Base-by-base conservation (phyloP, 2,888 invertebrate genomes). In the Agrochola macilenta region DNA sequence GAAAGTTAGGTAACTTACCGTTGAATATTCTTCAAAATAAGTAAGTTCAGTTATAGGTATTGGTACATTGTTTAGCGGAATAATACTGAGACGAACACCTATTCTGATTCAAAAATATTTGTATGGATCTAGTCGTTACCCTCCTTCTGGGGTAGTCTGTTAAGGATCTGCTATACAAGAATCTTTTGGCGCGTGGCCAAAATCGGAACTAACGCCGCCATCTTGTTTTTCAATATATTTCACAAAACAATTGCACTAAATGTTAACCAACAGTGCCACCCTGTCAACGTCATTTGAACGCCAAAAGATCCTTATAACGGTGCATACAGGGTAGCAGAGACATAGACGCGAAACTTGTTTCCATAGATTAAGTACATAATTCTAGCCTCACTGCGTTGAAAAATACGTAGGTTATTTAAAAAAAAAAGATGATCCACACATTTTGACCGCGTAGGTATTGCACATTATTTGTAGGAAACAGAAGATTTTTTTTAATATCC, bases 1-100 rank as follows among this genome's bases (percentile, higher is more conserved):
- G 26, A 35, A 77, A 71, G 35, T 70, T 58, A 35, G 5, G 9
- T 35, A 71, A 60, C 20, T 78, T 66, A n/a, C 20, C 26, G 39
- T 64, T 70, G 26, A 49, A 49, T 17, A n/a, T 9, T 5, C 12
- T 52, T 58, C n/a, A 72, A 70, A 1, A 58, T 14, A 66, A 52
- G 7, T 26, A 26, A 26, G 17, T 57, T 57, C 30, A 12, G 23
- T 26, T 17, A 69, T 1, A 17, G 23, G 4, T 14, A 54, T 43
- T 30, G 5, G 3, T 35, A 26, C 2, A 70, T 12, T 39, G 9
- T 14, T 14, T 43, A 26, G 1, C 1, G 14, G 9, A 60, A 43
- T 70, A 23, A 30, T 26, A 43, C 23, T 20, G 20, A 60, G 43
- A 60, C 26, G 2, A n/a, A 23, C 1, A 30, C 9, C 1, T 26